These are phyloP conservation scores for Pangasius mekongensis DNA, from an alignment of 2,797 vertebrate genomes.

Conservation along the genomic window DNA sequence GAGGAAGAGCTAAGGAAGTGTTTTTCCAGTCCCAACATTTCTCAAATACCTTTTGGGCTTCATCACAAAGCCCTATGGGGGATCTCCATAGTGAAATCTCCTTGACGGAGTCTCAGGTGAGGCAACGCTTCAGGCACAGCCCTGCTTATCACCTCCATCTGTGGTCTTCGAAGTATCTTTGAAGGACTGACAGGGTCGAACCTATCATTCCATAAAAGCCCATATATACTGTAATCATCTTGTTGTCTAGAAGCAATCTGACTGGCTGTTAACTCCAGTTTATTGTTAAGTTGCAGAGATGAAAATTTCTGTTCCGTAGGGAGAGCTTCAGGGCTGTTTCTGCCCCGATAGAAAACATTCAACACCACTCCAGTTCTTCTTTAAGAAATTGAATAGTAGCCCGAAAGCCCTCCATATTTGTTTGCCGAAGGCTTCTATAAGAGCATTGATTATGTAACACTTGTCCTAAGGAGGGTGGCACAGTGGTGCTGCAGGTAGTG, in stretches of 20 bases:
- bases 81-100: conserved; percentile 53
- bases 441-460: neutral
- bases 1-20: conserved; percentile 18
- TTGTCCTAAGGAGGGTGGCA: neutral
- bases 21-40: conserved; percentile 35
- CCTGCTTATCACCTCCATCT: conserved; percentile 22
- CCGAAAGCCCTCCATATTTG: neutral
- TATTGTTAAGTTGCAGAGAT: neutral
- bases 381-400: conserved; percentile 1
- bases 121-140: conserved; percentile 34
- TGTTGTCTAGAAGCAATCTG: conserved; percentile 5
- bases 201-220: neutral
- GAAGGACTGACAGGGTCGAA: neutral
- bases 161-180: conserved; percentile 30
- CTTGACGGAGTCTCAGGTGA: conserved; percentile 55
- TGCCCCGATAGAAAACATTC: neutral
- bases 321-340: conserved; percentile 8
- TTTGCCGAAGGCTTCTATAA: neutral
- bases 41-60: conserved; percentile 30
- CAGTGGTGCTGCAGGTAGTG: neutral
- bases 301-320: conserved; percentile 1
- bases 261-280: conserved; percentile 3
- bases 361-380: neutral
- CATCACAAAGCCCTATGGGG: neutral
- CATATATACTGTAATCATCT: neutral